A percentile compares a stretch with the other conserved stretches of the same genome.
Conservation (phyloP, 1,140 invertebrate species). For the Leptoteleia sp. region DNA sequence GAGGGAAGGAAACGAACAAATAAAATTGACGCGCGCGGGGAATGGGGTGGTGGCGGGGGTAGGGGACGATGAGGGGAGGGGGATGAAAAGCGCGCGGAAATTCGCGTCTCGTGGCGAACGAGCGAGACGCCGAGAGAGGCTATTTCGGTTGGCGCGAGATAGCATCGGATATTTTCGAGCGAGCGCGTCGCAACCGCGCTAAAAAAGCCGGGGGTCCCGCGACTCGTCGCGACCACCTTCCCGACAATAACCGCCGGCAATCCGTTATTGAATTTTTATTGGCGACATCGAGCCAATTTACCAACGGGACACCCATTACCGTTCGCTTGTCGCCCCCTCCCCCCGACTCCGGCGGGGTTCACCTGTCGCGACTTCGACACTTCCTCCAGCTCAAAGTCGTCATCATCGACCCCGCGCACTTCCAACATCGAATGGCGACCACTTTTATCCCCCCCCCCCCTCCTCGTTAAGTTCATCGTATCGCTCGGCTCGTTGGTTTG, state of each 20-base stretch:
- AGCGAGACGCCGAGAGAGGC: constrained; percentile 48
- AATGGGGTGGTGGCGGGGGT: background rate
- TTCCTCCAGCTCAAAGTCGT: constrained; percentile 66
- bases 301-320: constrained; percentile 69
- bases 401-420: constrained; percentile 38
- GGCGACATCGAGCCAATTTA: constrained; percentile 75
- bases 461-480: constrained; percentile 28
- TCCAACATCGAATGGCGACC: constrained; percentile 40
- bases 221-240: constrained; percentile 57
- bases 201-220: constrained; percentile 57
- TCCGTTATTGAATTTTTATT: constrained; percentile 78
- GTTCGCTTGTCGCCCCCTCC: constrained; percentile 37
- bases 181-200: constrained; percentile 57
- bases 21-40: too few relatives aligned
- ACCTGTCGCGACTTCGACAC: constrained; percentile 69
- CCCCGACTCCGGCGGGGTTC: constrained; percentile 22
- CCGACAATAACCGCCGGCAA: constrained; percentile 70
- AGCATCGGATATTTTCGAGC: constrained; percentile 69
- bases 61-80: constrained; percentile 14
- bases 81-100: constrained; percentile 16
- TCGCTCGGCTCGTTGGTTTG: constrained; percentile 10
- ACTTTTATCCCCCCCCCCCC: constrained; percentile 31
- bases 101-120: constrained; percentile 18
- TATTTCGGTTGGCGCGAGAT: constrained; percentile 64
- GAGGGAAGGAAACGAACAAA: too few relatives aligned